A percentile compares a stretch with the other conserved stretches of the same genome.
These are phyloP conservation scores for Drosophila kokeensis DNA, from an alignment of 2,888 invertebrate genomes.

Conservation along the genomic window DNA sequence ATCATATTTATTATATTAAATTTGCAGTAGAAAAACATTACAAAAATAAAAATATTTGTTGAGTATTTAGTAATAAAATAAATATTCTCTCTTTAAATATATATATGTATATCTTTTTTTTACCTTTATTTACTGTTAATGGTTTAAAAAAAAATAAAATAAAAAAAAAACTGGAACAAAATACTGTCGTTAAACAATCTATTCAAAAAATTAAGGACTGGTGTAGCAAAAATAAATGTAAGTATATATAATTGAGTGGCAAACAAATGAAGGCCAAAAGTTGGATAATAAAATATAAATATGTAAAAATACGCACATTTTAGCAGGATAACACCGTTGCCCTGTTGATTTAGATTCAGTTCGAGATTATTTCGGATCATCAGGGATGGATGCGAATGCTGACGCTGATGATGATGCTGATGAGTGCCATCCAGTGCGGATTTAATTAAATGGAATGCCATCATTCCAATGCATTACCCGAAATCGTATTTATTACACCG, in stretches of 20 bases:
- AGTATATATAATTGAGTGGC: not conserved
- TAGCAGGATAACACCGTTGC: slow-evolving; percentile 82
- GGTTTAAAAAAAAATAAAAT: not conserved
- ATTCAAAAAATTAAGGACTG: too few species aligned
- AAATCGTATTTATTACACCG: not conserved
- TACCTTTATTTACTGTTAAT: too few species aligned
- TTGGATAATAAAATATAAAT: not conserved
- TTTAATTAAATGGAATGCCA: slow-evolving; percentile 84
- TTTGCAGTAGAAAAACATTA: not conserved
- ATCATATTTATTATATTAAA: not conserved
- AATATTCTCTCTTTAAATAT: not conserved
- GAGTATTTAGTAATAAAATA: not conserved
- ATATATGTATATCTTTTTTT: not conserved
- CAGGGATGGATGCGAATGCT: slow-evolving; percentile 54
- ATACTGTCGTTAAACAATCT: not conserved
- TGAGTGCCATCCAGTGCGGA: slow-evolving; percentile 81
- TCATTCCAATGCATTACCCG: slow-evolving; percentile 49
- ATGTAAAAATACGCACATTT: slow-evolving; percentile 77
- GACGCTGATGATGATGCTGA: slow-evolving; percentile 66
- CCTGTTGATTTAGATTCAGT: slow-evolving; percentile 57
- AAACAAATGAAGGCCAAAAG: not conserved
- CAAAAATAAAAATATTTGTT: not conserved
- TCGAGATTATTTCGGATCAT: slow-evolving; percentile 53
- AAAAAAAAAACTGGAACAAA: not conserved
- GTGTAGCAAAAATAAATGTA: not conserved